Evolutionary conservation across 2,113 vertebrate genomes (phyloP).

Genomic region (Pseudopipra pipra): DNA sequence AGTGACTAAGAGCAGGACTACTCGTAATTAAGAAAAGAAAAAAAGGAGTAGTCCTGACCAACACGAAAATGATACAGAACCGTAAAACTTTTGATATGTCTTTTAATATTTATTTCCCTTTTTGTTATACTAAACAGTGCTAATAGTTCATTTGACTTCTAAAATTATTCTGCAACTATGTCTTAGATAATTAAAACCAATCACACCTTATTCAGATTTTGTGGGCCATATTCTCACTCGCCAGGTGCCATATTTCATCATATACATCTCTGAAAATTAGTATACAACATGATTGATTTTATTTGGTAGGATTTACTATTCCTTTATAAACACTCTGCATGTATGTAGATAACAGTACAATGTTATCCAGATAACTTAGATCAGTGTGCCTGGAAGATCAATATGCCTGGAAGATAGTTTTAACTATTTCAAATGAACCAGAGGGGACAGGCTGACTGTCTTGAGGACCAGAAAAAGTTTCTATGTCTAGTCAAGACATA

Average conservation of each 20-base stretch:
- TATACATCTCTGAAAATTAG: not conserved
- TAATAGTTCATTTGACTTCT: not conserved
- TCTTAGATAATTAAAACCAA: not conserved
- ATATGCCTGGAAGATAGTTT: not conserved
- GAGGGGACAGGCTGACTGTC: constrained; percentile 52
- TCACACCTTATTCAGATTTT: not conserved
- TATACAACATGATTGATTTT: not conserved
- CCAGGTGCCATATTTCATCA: not conserved
- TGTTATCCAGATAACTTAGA: not conserved
- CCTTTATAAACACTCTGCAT: not conserved
- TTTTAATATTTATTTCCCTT: not conserved
- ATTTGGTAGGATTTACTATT: not conserved
- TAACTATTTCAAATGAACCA: not conserved
- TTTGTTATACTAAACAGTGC: not conserved
- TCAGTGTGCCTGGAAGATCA: not conserved
- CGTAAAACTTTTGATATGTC: not conserved
- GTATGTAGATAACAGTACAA: not conserved
- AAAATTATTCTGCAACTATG: not conserved
- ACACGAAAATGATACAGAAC: not conserved
- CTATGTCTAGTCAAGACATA: constrained; percentile 6
- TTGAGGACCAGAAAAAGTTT: constrained; percentile 32
- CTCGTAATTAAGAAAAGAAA: not conserved
- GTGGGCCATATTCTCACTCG: not conserved
- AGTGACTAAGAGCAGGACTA: not conserved
- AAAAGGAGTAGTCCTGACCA: not conserved